These are phyloP conservation scores for Oscheius sp. DNA, from an alignment of 2,888 invertebrate genomes.

Conservation along the genomic window DNA sequence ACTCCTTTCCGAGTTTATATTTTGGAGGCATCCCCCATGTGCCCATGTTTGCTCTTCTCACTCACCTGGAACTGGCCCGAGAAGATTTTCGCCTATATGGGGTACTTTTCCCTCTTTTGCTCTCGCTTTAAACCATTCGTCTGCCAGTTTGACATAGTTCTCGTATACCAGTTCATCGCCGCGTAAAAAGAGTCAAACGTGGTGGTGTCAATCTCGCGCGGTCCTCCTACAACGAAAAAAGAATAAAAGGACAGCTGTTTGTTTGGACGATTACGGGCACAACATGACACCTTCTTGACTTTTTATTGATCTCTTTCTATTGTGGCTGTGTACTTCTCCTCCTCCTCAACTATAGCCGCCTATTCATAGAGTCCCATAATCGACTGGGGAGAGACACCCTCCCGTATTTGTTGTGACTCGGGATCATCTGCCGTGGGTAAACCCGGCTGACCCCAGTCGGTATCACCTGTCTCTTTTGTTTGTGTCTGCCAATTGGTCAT, in stretches of 20 bases:
- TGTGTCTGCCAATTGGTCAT: neutral
- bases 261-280: slow-evolving; percentile 15
- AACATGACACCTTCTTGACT: slow-evolving; percentile 21
- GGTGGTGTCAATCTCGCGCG: too few species aligned
- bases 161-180: too few species aligned
- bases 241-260: slow-evolving; percentile 7
- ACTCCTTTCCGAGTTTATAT: neutral
- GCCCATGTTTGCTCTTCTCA: slow-evolving; percentile 17
- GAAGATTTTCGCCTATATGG: slow-evolving; percentile 13
- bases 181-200: too few species aligned
- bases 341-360: neutral
- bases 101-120: neutral
- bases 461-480: slow-evolving; percentile 9
- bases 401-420: slow-evolving; percentile 17
- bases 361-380: neutral
- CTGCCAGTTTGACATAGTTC: too few species aligned
- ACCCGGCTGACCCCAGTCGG: slow-evolving; percentile 27
- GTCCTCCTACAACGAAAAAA: too few species aligned
- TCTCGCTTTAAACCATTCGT: neutral
- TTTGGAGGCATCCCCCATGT: neutral
- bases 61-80: slow-evolving; percentile 22
- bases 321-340: neutral
- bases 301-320: neutral
- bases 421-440: slow-evolving; percentile 31
- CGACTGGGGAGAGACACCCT: neutral